Evolutionary conservation across 2,113 vertebrate genomes (phyloP).

Genomic region (Caloenas nicobarica): DNA sequence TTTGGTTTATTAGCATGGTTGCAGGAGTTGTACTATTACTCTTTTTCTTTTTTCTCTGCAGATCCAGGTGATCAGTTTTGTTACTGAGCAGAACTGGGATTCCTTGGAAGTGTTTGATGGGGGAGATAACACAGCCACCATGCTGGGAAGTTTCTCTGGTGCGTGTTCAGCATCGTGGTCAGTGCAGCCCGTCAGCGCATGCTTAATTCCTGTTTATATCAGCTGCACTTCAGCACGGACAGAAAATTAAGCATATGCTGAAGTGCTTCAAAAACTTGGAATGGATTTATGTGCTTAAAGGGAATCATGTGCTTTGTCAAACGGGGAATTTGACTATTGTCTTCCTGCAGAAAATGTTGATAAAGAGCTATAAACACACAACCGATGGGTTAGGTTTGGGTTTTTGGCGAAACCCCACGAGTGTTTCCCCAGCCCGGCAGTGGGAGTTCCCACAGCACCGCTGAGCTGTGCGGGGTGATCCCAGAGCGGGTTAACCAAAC

Average conservation of each 20-base stretch:
- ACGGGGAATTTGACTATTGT: not conserved
- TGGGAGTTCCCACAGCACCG: not conserved
- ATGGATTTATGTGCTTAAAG: not conserved
- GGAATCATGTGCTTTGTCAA: not conserved
- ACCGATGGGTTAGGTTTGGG: not conserved
- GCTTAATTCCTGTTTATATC: fast-evolving
- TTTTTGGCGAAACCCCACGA: not conserved
- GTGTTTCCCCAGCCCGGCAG: not conserved
- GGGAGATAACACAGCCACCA: constrained; percentile 93
- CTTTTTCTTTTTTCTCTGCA: constrained; percentile 31
- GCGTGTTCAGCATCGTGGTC: not conserved
- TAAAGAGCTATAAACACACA: not conserved
- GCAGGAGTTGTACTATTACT: not conserved
- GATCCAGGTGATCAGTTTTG: constrained; percentile 99
- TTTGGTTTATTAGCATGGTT: not conserved
- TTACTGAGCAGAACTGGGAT: constrained; percentile 99
- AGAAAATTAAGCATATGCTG: not conserved
- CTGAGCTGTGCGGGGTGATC: not conserved
- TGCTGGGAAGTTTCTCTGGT: constrained; percentile 99
- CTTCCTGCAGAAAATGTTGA: not conserved
- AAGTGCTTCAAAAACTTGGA: fast-evolving
- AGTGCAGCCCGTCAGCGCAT: fast-evolving
- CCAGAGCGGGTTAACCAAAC: not conserved
- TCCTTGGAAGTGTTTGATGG: constrained; percentile 97
- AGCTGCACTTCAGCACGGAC: not conserved